Evolutionary conservation across 2,113 vertebrate genomes (phyloP), one percentile per base, ranked within the genome.

Genomic region (Syrrhaptes paradoxus): DNA sequence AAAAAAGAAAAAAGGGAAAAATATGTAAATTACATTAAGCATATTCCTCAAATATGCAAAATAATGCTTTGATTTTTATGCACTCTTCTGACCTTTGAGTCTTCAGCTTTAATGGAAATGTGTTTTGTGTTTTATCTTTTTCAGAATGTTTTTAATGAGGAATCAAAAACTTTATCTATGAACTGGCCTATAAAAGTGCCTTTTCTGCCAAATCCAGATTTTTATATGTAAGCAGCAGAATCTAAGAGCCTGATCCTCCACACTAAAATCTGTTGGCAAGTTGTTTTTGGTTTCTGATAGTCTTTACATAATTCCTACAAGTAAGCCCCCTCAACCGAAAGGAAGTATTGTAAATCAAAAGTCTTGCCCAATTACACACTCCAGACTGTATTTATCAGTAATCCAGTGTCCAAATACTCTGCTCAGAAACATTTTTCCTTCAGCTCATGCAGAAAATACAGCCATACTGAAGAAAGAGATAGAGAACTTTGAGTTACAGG

Each of bases 31-130:
- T 0, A 6, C 45, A 71, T 49, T 36, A 51, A 13, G 8, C 18
- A 13, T 15, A 59, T 41, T n/a, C 13, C 10, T 93, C 26, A 88
- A 82, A 63, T 63, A 74, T 55, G 22, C 48, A 94, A 85, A 91
- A 41, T 72, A 70, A 22, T 58, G 6, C 28, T 86, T 90, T 92
- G 43, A 49, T 86, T 92, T 76, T 29, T 46, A 58, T 25, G 3
- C 4, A 12, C 2, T 71, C 11, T 78, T 77, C 24, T 92, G 48
- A 90, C 22, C 8, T 48, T 26, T 45, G 16, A 45, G 45, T 52
- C 43, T 81, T 38, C 8, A 59, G 4, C 4, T 24, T 80, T 24
- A 88, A 43, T 8, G 88, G 24, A 65, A 73, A 29, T 26, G 7
- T 63, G 11, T 17, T 85, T 43, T 52, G 6, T 48, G 8, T 66